A percentile compares a stretch with the other conserved stretches of the same genome.
Conservation (phyloP, 2,797 vertebrate genomes). For the Sitta carolinensis region DNA sequence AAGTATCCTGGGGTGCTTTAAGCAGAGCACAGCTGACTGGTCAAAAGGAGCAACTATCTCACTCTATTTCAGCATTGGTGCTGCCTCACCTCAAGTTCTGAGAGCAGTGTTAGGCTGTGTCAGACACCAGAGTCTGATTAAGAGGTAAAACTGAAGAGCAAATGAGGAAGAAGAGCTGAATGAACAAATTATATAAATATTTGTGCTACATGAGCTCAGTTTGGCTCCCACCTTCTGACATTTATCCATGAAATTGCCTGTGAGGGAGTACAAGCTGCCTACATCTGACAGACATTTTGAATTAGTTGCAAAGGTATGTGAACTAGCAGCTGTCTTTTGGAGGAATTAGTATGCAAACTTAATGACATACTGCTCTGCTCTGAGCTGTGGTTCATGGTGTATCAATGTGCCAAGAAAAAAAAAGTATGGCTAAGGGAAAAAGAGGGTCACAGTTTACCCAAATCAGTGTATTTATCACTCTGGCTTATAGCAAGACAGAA, state of each 20-base stretch:
- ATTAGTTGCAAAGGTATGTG: not conserved
- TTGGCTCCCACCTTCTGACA: not conserved
- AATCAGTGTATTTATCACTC: not conserved
- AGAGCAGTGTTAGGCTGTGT: not conserved
- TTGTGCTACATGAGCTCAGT: not conserved
- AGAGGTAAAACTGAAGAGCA: not conserved
- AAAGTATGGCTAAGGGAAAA: not conserved
- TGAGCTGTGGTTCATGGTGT: not conserved
- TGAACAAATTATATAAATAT: not conserved
- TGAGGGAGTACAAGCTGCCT: not conserved
- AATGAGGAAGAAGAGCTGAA: no score
- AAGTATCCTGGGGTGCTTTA: not conserved
- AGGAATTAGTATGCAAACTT: not conserved
- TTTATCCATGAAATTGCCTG: not conserved
- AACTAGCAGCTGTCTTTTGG: not conserved
- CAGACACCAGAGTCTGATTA: not conserved
- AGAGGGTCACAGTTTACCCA: not conserved
- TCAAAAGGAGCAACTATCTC: not conserved
- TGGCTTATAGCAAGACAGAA: not conserved
- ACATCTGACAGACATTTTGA: not conserved
- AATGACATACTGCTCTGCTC: not conserved
- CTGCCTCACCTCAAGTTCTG: not conserved
- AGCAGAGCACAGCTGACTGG: not conserved
- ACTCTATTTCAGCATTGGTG: not conserved
- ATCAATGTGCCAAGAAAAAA: not conserved